Evolutionary conservation across 1,140 invertebrate genomes (phyloP).

Genomic region (Drosophila ambigua): DNA sequence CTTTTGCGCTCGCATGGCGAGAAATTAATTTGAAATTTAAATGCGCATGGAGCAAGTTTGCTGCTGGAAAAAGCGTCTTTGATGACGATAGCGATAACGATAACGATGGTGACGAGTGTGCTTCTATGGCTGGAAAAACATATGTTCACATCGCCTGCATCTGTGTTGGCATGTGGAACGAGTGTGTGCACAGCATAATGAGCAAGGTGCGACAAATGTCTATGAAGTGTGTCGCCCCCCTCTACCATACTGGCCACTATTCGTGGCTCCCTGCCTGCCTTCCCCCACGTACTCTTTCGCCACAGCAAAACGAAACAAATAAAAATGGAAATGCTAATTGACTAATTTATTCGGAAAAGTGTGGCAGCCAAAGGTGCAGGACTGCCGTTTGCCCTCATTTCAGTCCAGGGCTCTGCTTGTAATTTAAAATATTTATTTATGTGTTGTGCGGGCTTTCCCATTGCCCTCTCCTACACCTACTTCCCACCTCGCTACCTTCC

Average conservation of each 20-base stretch:
- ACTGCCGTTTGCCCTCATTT: conserved; percentile 18
- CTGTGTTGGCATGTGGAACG: not conserved
- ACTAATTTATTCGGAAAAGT: conserved; percentile 61
- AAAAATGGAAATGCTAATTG: conserved; percentile 65
- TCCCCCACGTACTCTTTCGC: not conserved
- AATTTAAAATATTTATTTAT: conserved; percentile 60
- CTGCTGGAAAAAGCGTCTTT: conserved; percentile 55
- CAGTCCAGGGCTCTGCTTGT: conserved; percentile 33
- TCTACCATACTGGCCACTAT: conserved; percentile 23
- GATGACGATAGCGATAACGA: conserved; percentile 72
- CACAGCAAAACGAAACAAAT: conserved; percentile 16
- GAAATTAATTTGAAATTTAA: conserved; percentile 83
- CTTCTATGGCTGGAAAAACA: conserved; percentile 12
- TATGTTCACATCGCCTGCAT: conserved; percentile 21
- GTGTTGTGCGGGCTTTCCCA: too few relatives aligned
- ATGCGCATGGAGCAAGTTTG: conserved; percentile 60
- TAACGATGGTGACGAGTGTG: conserved; percentile 38
- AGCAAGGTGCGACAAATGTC: conserved; percentile 49
- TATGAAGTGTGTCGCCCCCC: not conserved
- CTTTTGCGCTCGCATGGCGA: conserved; percentile 56
- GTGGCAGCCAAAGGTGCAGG: conserved; percentile 28
- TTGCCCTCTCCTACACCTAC: not conserved
- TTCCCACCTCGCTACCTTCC: not conserved
- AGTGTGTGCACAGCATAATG: conserved; percentile 41
- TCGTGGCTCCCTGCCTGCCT: conserved; percentile 5